Percentiles rank a stretch among this genome's conserved stretches.
Conservation (phyloP, 2,797 vertebrate genomes). For the Cyclopterus lumpus region DNA sequence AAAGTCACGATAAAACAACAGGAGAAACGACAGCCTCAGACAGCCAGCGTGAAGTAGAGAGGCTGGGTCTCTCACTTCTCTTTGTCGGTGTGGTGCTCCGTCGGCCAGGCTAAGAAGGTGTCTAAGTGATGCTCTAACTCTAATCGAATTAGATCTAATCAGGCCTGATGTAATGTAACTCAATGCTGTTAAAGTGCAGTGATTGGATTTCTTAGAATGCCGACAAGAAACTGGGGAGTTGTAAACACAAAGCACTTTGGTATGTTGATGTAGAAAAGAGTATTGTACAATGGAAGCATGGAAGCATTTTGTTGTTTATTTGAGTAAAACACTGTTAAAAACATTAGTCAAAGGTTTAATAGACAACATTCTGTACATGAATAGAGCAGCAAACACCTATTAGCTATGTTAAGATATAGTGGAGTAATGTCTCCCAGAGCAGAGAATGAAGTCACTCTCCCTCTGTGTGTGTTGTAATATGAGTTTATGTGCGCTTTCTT, state of each 20-base stretch:
- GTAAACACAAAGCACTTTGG: not conserved
- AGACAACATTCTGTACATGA: not conserved
- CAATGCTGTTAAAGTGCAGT: conserved; percentile 20
- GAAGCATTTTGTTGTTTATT: not conserved
- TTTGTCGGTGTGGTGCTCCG: not conserved
- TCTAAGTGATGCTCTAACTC: conserved; percentile 53
- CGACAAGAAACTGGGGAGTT: conserved; percentile 8
- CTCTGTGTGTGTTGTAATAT: not conserved
- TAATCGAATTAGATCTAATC: conserved; percentile 60
- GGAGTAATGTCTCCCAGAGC: not conserved
- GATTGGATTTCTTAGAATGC: conserved; percentile 54
- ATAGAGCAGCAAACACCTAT: not conserved
- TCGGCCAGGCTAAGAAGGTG: conserved; percentile 48
- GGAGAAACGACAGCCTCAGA: conserved; percentile 32
- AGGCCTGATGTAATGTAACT: conserved; percentile 48
- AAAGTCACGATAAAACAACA: conserved; percentile 48
- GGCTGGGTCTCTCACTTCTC: conserved; percentile 14
- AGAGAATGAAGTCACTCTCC: not conserved
- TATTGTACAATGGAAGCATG: not conserved
- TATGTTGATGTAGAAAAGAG: not conserved
- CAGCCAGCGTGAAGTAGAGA: conserved; percentile 33
- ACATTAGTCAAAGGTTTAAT: not conserved
- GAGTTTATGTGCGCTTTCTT: not conserved
- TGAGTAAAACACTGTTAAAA: not conserved
- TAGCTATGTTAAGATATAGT: not conserved